phyloP scores from a whole-genome alignment of 2,113 vertebrate species.

The Xiphorhynchus elegans region DNA sequence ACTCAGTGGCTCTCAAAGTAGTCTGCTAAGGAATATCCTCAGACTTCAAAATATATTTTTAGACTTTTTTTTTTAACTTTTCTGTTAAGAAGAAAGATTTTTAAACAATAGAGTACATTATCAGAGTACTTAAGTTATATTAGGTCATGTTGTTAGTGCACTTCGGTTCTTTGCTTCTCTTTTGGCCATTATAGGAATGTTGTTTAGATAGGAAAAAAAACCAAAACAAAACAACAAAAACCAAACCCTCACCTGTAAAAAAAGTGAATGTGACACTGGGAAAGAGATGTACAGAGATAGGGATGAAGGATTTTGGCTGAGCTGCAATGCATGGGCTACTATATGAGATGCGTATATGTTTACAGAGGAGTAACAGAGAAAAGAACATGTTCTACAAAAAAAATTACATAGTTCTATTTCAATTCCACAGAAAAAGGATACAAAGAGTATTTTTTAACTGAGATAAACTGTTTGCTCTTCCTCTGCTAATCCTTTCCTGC shows the following conservation, averaged over 20 bases:
- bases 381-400: background rate
- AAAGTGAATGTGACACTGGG: background rate
- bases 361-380: background rate
- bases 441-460: background rate
- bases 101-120: background rate
- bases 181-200: background rate
- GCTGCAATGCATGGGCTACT: background rate
- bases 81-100: background rate
- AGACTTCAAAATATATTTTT: background rate
- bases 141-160: background rate
- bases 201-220: background rate
- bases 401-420: background rate
- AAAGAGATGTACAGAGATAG: background rate
- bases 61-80: background rate
- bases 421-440: background rate
- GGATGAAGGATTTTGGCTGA: background rate
- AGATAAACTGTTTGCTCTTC: background rate
- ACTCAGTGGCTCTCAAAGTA: background rate
- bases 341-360: background rate
- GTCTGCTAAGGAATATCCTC: background rate
- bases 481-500: background rate
- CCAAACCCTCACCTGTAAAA: background rate
- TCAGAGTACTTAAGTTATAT: background rate
- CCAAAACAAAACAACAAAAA: too few species aligned
- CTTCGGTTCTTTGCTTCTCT: background rate